Base-by-base conservation (phyloP, 2,113 vertebrate genomes). In the Speoplatyrhinus poulsoni region DNA sequence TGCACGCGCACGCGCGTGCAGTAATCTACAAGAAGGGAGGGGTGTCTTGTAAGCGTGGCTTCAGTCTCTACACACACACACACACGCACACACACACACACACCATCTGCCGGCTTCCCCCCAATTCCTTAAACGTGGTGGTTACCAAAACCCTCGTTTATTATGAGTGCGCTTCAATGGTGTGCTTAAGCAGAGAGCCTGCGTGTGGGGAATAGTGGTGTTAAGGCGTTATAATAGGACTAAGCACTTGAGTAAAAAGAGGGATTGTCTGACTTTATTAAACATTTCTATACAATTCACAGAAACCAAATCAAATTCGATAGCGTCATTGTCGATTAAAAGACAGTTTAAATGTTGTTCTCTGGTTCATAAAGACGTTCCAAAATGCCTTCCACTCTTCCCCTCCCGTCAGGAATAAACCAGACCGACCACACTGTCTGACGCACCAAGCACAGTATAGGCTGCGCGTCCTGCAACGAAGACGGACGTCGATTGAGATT, bases 31-130 rank as follows among this genome's bases (percentile, higher is more conserved):
- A 15, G 46, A 46, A 70, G 7, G 63, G 62, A 12, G 54, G 63
- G 67, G 78, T 69, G 36, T 67, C 69, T 60, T 10, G 7, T 55
- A 16, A 8, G 13, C 53, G 7, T 16, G 36, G 60, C 75, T 66
- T 72, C 53, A n/a, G n/a, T 26, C 26, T 26, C 46, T 75, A 62
- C 49, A 52, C 49, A 6, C 53, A 15, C n/a, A 55, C 53, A 16
- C 53, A 15, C n/a, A 55, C 53, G 6, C 53, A 55, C 53, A 62
- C 49, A 52, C 49, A 6, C 53, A 4, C n/a, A 55, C 53, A 16
- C 53, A 17, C 53, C 90, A 91, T 92, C 90, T 87, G 90, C 78
- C 59, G 74, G 16, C 85, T 58, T 67, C 73, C 83, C 26, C 68
- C 73, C 79, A 69, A 70, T 70, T 76, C 79, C 69, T 57, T 70